Base-by-base conservation (phyloP, 2,797 vertebrate species). In the Pangasius mekongensis region DNA sequence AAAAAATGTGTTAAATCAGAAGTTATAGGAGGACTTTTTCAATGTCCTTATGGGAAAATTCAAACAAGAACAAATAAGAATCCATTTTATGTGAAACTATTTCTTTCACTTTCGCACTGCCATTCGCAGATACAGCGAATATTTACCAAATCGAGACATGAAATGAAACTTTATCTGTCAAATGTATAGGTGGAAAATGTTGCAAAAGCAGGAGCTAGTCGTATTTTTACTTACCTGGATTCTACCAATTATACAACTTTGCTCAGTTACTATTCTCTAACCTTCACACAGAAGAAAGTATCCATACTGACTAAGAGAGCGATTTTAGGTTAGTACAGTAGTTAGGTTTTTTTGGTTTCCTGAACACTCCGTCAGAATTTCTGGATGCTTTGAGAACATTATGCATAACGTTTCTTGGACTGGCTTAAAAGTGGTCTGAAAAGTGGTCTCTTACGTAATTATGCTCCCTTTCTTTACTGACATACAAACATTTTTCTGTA, bases 41-140 rank as follows among this genome's bases (percentile, higher is more conserved):
- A 20, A 89, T 88, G 91, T 94, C 94, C 95, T 95, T 91, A 47
- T 88, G 93, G 94, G 94, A 91, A 91, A 94, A 93, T 74, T 90
- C 93, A 93, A 91, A 88, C 92, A 91, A 91, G 89, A 94, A 94
- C 52, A 71, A 82, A 81, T 1, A 22, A n/a, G n/a, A 47, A 86
- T 52, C 8, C 71, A 39, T 64, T 3, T 8, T 24, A 14, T 47
- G 18, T 20, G 20, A 36, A 80, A 80, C 13, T n/a, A 10, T 80
- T 80, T 33, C n/a, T 18, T 18, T 78, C 7, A 22, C 27, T 56
- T 56, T 22, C 18, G 3, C 76, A 2, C 27, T 27, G 30, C 14
- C 8, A n/a, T 58, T 87, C 43, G 18, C 9, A 18, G 36, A 43
- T n/a, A 69, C 1, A 3, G 49, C 2, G 9, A 47, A 82, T 14